Evolutionary conservation across 2,113 vertebrate species (phyloP).

Genomic region (Oceanites oceanicus): DNA sequence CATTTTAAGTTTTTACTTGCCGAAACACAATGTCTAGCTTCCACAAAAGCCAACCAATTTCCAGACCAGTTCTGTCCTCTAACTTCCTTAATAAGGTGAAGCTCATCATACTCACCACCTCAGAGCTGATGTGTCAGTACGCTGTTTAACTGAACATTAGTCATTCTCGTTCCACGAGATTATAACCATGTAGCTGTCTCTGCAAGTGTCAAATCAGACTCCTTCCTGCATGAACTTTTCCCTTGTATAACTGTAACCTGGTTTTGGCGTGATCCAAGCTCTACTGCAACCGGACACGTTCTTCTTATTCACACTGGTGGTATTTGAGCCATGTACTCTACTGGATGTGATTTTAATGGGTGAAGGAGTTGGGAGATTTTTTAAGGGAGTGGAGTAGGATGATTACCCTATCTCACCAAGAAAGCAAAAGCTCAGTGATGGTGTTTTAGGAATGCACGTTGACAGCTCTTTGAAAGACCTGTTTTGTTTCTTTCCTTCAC

Average conservation of each 20-base stretch:
- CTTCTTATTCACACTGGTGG: accelerated
- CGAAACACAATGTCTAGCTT: neutral
- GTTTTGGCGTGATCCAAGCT: neutral
- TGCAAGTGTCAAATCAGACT: neutral
- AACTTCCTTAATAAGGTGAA: neutral
- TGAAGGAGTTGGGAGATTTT: neutral
- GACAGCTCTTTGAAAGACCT: neutral
- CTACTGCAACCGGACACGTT: accelerated
- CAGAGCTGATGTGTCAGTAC: neutral
- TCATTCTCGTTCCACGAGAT: neutral
- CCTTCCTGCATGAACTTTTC: neutral
- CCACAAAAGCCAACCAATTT: neutral
- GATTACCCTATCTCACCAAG: neutral
- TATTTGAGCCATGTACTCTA: accelerated
- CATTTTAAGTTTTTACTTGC: neutral
- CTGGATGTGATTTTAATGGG: neutral
- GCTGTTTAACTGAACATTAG: neutral
- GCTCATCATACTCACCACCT: accelerated
- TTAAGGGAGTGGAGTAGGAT: neutral
- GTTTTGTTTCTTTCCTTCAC: neutral
- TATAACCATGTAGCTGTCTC: neutral
- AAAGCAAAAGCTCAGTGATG: neutral
- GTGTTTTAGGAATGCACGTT: neutral
- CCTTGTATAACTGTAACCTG: neutral
- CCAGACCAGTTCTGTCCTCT: neutral